Percentiles rank a stretch among this genome's conserved stretches.
Conservation (phyloP, 2,113 vertebrate species). For the Hirundichthys speculiger region DNA sequence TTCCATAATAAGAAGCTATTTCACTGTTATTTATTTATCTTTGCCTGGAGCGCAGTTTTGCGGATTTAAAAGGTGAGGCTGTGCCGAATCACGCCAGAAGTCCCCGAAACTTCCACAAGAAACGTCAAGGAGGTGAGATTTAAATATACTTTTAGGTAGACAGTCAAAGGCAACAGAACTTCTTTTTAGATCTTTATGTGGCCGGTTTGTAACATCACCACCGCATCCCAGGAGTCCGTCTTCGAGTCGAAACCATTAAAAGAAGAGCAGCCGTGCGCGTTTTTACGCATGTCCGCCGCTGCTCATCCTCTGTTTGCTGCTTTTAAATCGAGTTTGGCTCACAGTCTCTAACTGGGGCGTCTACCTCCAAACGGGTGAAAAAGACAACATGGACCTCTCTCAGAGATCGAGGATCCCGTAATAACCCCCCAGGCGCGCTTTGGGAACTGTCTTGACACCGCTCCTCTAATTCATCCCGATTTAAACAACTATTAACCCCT, state of each 20-base stretch:
- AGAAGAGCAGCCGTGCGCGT: slow-evolving; percentile 19
- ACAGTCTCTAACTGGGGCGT: slow-evolving; percentile 37
- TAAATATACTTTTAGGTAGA: too few relatives aligned
- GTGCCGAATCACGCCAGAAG: background rate
- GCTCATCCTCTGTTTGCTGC: slow-evolving; percentile 38
- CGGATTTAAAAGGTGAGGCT: slow-evolving; percentile 11
- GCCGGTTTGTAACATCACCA: background rate
- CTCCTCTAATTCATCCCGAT: slow-evolving; percentile 14
- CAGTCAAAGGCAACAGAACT: too few relatives aligned
- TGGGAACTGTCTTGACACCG: slow-evolving; percentile 12
- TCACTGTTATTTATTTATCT: background rate
- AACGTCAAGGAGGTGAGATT: too few relatives aligned
- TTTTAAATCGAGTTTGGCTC: slow-evolving; percentile 32
- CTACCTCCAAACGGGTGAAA: slow-evolving; percentile 23
- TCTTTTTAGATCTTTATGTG: too few relatives aligned
- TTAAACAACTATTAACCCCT: slow-evolving; percentile 37
- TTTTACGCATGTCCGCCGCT: slow-evolving; percentile 46
- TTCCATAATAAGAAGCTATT: too few relatives aligned
- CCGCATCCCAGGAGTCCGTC: background rate
- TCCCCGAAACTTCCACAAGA: too few relatives aligned
- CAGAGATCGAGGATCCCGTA: background rate
- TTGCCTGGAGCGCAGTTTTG: slow-evolving; percentile 5
- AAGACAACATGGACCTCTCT: background rate
- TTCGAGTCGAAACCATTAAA: slow-evolving; percentile 9
- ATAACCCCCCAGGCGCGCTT: slow-evolving; percentile 29